Evolutionary conservation across 2,888 invertebrate genomes (phyloP), one percentile per base, ranked within the genome.

Genomic region (Ectemnius cavifrons): DNA sequence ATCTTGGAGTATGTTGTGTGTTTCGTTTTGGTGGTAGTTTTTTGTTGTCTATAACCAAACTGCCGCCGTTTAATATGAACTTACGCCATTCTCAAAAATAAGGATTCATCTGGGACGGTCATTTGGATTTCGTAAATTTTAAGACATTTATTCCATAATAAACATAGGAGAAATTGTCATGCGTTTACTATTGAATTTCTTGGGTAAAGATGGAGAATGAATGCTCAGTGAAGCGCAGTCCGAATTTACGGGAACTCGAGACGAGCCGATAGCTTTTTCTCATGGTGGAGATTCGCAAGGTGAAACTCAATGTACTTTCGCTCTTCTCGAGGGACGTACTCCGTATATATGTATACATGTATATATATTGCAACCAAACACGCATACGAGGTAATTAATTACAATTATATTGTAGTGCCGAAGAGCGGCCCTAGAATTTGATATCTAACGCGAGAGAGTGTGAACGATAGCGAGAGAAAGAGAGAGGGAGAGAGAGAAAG

Each of bases 331-430:
- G 58, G 66, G 28, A 65, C 67, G 67, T 83, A 80, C 64, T 37
- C 37, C 37, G 37, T 11, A 37, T 37, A 37, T 37, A 37, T 11
- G 11, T 80, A 62, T 66, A 52, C 52, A 73, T 65, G 66, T 80
- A 78, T 75, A 75, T 72, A 80, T 77, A 79, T 67, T 63, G 71
- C 76, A 73, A 76, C 45, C 73, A 66, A 63, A 66, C 65, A 67
- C 61, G 69, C 27, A 67, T 63, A 65, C 28, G 71, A 79, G 68
- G 65, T 77, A 79, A 71, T 73, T 78, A 78, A 73, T 76, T 57
- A 65, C 70, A 61, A 62, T 46, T 61, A 64, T 58, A 13, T 56
- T 23, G 62, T 16, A 52, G 16, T 14, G 52, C 16, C 16, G 14
- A 16, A 6, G 49, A 61, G 18, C 66, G 67, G 66, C 45, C 77